Conservation (phyloP, 2,113 vertebrate genomes). For the Orthonyx spaldingii region DNA sequence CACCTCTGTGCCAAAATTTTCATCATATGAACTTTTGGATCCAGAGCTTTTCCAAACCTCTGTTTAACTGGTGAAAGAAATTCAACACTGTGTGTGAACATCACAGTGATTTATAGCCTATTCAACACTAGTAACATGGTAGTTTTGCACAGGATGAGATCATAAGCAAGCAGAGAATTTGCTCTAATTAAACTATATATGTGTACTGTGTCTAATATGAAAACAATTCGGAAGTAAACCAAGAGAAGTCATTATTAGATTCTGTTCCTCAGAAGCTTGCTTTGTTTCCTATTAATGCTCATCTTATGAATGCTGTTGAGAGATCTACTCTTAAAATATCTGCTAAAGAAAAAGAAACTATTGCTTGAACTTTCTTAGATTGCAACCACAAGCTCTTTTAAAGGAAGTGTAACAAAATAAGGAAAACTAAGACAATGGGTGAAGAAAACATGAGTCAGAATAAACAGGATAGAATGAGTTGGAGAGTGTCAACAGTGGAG, state of each 20-base stretch:
- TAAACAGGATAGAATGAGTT: slow-evolving; percentile 52
- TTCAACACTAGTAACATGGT: not conserved
- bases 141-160: slow-evolving; percentile 8
- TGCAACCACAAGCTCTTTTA: slow-evolving; percentile 48
- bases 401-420: slow-evolving; percentile 54
- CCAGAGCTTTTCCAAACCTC: slow-evolving; percentile 42
- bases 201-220: not conserved
- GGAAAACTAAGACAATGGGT: slow-evolving; percentile 45
- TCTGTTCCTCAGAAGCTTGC: slow-evolving; percentile 56
- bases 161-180: slow-evolving; percentile 16
- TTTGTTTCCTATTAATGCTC: slow-evolving; percentile 46
- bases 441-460: slow-evolving; percentile 66
- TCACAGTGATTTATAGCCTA: slow-evolving; percentile 38
- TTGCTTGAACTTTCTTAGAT: slow-evolving; percentile 62
- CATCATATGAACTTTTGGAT: not conserved
- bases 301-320: slow-evolving; percentile 40
- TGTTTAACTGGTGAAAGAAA: slow-evolving; percentile 43
- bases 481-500: slow-evolving; percentile 34
- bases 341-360: slow-evolving; percentile 47
- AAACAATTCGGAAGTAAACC: slow-evolving; percentile 46
- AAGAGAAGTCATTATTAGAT: slow-evolving; percentile 26
- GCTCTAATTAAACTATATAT: not conserved
- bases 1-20: slow-evolving; percentile 25
- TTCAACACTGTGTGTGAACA: not conserved
- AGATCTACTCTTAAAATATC: slow-evolving; percentile 28